These are phyloP conservation scores for Syrphus vitripennis DNA, from an alignment of 2,888 invertebrate species.

Conservation along the genomic window DNA sequence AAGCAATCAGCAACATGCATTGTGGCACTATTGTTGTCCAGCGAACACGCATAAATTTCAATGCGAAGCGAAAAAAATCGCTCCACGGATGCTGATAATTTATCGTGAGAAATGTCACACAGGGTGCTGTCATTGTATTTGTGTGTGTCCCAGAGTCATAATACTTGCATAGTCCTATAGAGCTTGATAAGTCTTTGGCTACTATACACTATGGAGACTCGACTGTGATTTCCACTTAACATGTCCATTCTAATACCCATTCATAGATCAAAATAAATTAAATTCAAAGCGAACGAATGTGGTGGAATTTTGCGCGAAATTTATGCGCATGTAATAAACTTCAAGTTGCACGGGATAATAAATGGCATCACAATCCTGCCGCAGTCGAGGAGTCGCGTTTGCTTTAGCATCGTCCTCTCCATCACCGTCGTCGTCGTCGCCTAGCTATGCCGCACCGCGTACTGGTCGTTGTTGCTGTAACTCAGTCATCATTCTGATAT, in stretches of 20 bases:
- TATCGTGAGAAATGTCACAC: conserved; percentile 70
- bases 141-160: conserved; percentile 1
- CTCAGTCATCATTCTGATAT: conserved; percentile 4
- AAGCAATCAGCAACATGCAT: conserved; percentile 55
- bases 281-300: conserved; percentile 70
- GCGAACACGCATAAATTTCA: conserved; percentile 67
- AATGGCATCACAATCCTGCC: conserved; percentile 65
- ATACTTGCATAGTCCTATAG: background rate
- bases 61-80: conserved; percentile 16
- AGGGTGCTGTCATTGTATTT: conserved; percentile 2
- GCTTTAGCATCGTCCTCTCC: background rate
- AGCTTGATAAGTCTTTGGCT: conserved; percentile 20
- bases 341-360: conserved; percentile 73
- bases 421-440: background rate
- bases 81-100: conserved; percentile 61
- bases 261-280: conserved; percentile 71
- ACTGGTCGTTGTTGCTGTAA: background rate
- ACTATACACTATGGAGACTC: conserved; percentile 22
- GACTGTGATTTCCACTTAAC: conserved; percentile 68
- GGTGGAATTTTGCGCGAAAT: conserved; percentile 74
- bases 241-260: conserved; percentile 71
- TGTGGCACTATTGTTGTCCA: conserved; percentile 67
- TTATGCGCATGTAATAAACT: conserved; percentile 78
- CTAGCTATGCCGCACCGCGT: background rate
- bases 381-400: conserved; percentile 28